Evolutionary conservation across 1,140 invertebrate genomes (phyloP), one percentile per base, ranked within the genome.

Genomic region (Cydia pomonella): DNA sequence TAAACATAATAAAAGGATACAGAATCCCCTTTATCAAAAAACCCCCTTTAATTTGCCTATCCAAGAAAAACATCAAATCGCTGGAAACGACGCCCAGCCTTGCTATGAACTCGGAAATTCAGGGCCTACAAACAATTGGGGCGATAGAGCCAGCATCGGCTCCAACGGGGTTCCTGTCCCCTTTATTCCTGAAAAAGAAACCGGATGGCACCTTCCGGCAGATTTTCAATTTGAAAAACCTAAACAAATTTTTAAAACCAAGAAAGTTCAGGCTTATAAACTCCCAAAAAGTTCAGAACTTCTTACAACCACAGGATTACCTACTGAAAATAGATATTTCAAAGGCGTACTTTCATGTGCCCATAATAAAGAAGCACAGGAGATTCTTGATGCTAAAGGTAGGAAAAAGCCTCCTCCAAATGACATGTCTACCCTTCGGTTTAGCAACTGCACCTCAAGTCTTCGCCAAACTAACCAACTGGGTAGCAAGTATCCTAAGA

Each of bases 341-440:
- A 23, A 76, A 79, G 59, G 77, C 76, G 2, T 79, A 90, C 75
- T 82, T 73, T 63, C 81, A 76, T 18, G 27, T 82, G 12, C 72
- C 79, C 7, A 73, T 77, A 29, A 72, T 62, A 59, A 3, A 10
- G 1, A 29, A 63, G 29, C 84, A 84, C 74, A 78, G 75, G 7
- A 81, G 78, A 72, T 84, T 76, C 66, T 72, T 80, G 3, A 73
- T 66, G 29, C 25, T 84, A 12, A 41, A 50, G 1, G 74, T 73
- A 66, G 53, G 69, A 23, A 71, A 66, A 9, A 23, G 73, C 23
- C 4, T 78, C 27, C 79, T 33, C 38, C 64, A 82, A 59, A 81
- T 84, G 76, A 84, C 77, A 0, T 83, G 84, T 64, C 77, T 83
- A 1, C 83, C 83, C 0, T 85, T 86, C 59, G 83, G 82, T 13